Evolutionary conservation across 2,113 vertebrate genomes (phyloP).

Genomic region (Stomatorhinus ivindoensis): DNA sequence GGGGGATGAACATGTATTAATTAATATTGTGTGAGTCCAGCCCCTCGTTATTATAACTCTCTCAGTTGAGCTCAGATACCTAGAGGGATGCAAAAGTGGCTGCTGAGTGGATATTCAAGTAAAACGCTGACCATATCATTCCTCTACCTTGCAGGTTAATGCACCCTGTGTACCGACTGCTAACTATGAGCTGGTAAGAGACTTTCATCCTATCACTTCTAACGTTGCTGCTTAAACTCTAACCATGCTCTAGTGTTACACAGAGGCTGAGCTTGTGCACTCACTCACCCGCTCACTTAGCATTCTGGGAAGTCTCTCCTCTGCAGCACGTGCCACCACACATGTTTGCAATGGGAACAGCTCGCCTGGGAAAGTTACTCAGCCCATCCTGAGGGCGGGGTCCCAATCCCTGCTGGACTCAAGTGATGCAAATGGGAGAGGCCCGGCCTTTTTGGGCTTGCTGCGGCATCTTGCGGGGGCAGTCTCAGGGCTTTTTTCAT

Average conservation of each 20-base stretch:
- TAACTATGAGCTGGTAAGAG: constrained; percentile 19
- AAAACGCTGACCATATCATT: not conserved
- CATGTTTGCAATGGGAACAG: not conserved
- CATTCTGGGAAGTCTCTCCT: not conserved
- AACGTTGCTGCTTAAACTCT: not conserved
- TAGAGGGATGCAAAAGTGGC: not conserved
- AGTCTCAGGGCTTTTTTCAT: not conserved
- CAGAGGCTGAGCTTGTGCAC: not conserved
- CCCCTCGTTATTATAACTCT: not conserved
- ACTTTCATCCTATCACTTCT: not conserved
- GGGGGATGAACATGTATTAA: not conserved
- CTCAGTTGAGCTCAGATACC: not conserved
- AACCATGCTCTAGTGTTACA: not conserved
- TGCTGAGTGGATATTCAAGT: not conserved
- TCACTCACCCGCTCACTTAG: not conserved
- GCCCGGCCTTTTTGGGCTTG: not conserved
- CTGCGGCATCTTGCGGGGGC: not conserved
- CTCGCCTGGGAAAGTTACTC: not conserved
- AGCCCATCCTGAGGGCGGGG: not conserved
- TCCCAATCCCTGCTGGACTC: not conserved
- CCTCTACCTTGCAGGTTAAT: not conserved
- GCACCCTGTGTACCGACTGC: not conserved
- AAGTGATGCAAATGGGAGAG: not conserved
- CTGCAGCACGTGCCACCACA: not conserved
- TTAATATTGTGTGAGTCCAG: not conserved